Evolutionary conservation across 2,113 vertebrate genomes (phyloP).

Genomic region (Heterochromis multidens): DNA sequence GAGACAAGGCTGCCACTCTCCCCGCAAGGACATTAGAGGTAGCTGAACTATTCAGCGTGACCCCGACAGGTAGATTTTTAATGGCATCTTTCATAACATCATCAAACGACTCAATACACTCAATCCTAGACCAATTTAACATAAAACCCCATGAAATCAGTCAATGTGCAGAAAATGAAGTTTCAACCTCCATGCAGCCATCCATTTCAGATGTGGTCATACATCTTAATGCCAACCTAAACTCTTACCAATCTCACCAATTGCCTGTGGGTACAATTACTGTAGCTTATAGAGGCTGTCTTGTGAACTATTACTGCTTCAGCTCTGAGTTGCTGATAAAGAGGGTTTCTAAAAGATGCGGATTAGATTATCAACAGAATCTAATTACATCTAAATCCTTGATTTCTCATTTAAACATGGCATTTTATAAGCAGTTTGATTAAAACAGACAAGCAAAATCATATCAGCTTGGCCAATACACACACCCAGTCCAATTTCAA

Average conservation of each 20-base stretch:
- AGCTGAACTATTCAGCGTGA: slow-evolving; percentile 49
- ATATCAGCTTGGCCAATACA: not conserved
- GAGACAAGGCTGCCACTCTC: slow-evolving; percentile 31
- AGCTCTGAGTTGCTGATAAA: slow-evolving; percentile 27
- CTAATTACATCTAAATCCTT: slow-evolving; percentile 33
- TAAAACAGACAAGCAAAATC: not conserved
- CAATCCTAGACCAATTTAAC: slow-evolving; percentile 59
- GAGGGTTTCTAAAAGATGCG: slow-evolving; percentile 23
- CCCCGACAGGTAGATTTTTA: slow-evolving; percentile 64
- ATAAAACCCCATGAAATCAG: slow-evolving; percentile 67
- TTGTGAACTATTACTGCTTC: slow-evolving; percentile 25
- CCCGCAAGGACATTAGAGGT: slow-evolving; percentile 37
- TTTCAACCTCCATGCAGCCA: slow-evolving; percentile 40
- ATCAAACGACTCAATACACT: slow-evolving; percentile 67
- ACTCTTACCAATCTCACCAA: slow-evolving; percentile 16
- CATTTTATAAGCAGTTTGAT: not conserved
- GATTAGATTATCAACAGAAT: slow-evolving; percentile 50
- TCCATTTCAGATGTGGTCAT: slow-evolving; percentile 40
- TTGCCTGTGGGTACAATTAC: slow-evolving; percentile 42
- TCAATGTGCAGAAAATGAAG: slow-evolving; percentile 66
- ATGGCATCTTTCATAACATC: slow-evolving; percentile 66
- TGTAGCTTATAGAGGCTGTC: slow-evolving; percentile 10
- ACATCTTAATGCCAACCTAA: slow-evolving; percentile 47
- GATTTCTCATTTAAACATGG: slow-evolving; percentile 20
- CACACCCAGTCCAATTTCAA: not conserved